Conservation (phyloP, 1,140 invertebrate species). For the Drosophila oshimai region DNA sequence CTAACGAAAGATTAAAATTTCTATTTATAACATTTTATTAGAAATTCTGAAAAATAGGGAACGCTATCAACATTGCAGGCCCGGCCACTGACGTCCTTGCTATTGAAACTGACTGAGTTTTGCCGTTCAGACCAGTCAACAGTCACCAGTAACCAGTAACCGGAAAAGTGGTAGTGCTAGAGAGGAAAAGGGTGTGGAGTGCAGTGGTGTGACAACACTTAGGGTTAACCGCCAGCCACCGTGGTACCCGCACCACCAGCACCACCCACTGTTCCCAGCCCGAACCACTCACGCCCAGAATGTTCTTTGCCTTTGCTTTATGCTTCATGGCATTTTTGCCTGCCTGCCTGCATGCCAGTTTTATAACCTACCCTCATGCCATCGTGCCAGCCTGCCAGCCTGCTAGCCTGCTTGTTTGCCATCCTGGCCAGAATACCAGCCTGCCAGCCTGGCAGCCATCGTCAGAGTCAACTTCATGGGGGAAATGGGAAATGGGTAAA, state of each 20-base stretch:
- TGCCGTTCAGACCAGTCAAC: conserved; percentile 48
- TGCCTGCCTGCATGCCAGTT: conserved; percentile 14
- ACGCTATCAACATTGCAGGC: conserved; percentile 6
- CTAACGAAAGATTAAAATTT: too few relatives aligned
- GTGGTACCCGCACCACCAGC: conserved; percentile 18
- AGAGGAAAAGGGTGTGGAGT: not conserved
- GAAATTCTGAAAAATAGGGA: too few relatives aligned
- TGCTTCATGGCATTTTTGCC: conserved; percentile 52
- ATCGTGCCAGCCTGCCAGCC: conserved; percentile 7
- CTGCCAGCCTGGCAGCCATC: conserved; percentile 25
- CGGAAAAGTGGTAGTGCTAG: conserved; percentile 55
- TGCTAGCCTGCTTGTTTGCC: conserved; percentile 7
- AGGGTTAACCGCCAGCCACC: conserved; percentile 68
- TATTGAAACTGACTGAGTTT: conserved; percentile 60
- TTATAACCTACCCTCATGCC: conserved; percentile 8
- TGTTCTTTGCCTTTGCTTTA: conserved; percentile 52
- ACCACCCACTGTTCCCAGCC: not conserved
- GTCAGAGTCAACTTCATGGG: conserved; percentile 36
- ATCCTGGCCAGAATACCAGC: conserved; percentile 18
- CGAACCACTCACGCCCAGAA: conserved; percentile 28
- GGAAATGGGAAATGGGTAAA: conserved; percentile 10
- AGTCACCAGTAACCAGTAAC: conserved; percentile 39
- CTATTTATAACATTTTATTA: too few relatives aligned
- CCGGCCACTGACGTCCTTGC: conserved; percentile 17
- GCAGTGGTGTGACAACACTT: conserved; percentile 65